Conservation (phyloP, 2,113 vertebrate genomes). For the Columba janthina region DNA sequence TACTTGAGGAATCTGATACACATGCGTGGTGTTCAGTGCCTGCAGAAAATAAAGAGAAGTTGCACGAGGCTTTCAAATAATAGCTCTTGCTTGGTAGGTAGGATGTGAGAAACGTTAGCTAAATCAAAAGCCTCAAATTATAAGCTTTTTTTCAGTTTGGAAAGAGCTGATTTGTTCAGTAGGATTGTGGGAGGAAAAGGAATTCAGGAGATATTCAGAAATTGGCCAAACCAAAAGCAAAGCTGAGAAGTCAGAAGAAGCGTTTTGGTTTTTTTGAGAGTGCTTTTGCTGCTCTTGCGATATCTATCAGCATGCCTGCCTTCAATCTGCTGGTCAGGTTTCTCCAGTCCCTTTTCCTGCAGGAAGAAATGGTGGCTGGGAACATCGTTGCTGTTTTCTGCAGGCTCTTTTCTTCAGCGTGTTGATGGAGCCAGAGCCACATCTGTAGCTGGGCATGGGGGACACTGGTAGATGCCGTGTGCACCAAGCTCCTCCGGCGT, state of each 20-base stretch:
- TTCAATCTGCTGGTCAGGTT: not conserved
- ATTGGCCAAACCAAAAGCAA: not conserved
- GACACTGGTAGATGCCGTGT: not conserved
- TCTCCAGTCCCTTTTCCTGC: not conserved
- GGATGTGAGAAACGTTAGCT: not conserved
- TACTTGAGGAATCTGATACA: not conserved
- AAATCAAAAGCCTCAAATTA: not conserved
- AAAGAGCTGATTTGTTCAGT: not conserved
- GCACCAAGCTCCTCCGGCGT: not conserved
- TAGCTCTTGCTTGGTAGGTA: not conserved
- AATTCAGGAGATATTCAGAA: not conserved
- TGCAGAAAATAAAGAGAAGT: not conserved
- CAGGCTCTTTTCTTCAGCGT: not conserved
- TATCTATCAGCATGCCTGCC: not conserved
- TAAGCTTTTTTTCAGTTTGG: not conserved
- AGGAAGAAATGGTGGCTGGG: not conserved
- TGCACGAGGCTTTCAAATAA: not conserved
- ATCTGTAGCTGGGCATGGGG: not conserved
- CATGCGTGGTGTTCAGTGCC: not conserved
- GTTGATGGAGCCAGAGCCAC: not conserved
- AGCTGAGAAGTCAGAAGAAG: not conserved
- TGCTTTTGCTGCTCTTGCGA: not conserved
- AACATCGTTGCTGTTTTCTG: rapidly evolving
- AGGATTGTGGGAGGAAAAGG: not conserved
- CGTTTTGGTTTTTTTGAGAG: not conserved